Percentiles rank a stretch among this genome's conserved stretches.
phyloP scores from a whole-genome alignment of 2,797 vertebrate genomes.

The Tapirus indicus region DNA sequence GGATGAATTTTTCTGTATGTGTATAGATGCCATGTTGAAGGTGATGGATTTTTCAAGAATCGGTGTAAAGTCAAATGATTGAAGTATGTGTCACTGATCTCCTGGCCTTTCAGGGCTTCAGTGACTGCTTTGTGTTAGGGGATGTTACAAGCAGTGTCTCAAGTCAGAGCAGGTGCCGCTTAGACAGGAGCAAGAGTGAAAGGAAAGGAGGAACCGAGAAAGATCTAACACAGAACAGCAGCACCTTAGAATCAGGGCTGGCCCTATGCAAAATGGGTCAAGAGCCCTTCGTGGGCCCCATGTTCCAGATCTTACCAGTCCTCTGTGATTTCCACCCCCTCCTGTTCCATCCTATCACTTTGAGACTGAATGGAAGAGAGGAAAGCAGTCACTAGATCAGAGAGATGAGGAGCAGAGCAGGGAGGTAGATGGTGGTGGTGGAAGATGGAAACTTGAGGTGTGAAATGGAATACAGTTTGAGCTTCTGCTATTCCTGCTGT shows the following conservation, averaged over 20 bases:
- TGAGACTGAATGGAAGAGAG: not conserved
- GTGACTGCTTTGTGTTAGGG: not conserved
- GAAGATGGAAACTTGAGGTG: not conserved
- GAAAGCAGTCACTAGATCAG: not conserved
- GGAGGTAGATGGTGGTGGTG: not conserved
- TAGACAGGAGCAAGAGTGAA: not conserved
- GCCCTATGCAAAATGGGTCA: not conserved
- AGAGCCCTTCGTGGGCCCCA: not conserved
- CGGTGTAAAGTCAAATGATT: not conserved
- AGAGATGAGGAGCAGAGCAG: not conserved
- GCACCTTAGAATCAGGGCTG: not conserved
- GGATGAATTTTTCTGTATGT: not conserved
- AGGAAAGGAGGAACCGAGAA: not conserved
- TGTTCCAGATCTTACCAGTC: not conserved
- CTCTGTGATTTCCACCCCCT: not conserved
- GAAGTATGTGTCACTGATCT: not conserved
- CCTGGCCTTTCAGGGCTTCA: not conserved
- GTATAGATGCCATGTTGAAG: not conserved
- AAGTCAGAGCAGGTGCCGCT: not conserved
- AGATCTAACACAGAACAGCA: not conserved
- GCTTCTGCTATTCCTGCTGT: too few relatives aligned
- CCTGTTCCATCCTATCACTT: not conserved
- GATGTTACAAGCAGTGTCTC: not conserved
- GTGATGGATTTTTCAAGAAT: not conserved
- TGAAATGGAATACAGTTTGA: not conserved